Conservation (phyloP, 92 coral and sea anemone genomes). For the Epizoanthus illoricatus region DNA sequence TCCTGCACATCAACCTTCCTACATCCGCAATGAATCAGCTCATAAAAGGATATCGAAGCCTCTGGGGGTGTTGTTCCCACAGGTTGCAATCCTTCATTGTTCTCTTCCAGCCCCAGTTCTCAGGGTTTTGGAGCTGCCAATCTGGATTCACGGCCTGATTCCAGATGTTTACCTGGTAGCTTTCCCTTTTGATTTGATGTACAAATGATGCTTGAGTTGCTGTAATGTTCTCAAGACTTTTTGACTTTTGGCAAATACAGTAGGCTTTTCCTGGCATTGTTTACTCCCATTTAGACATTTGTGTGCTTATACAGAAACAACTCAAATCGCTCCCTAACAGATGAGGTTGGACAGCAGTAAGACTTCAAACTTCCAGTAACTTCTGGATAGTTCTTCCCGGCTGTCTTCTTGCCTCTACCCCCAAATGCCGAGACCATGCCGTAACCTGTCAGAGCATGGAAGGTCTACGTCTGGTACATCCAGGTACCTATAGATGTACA, state of each 20-base stretch:
- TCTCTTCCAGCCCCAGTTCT: no score
- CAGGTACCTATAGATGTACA: neutral
- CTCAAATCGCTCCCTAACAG: constrained; percentile 27
- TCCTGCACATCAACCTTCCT: no score
- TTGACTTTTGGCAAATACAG: constrained; percentile 2
- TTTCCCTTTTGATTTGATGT: constrained; percentile 32
- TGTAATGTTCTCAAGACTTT: constrained; percentile 30
- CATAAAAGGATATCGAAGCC: no score
- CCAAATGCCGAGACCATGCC: constrained; percentile 34
- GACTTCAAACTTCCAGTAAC: neutral
- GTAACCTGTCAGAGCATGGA: constrained; percentile 42
- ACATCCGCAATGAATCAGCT: no score
- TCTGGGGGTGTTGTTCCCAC: neutral
- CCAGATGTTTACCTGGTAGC: constrained; percentile 29
- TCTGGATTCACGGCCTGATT: no score
- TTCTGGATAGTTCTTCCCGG: constrained; percentile 33
- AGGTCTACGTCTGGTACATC: constrained; percentile 16
- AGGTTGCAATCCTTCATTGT: no score
- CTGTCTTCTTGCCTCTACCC: constrained; percentile 43
- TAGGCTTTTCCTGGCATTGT: constrained; percentile 21
- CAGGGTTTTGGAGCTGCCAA: no score
- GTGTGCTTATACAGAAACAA: constrained; percentile 27
- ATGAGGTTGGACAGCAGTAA: neutral
- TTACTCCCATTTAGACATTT: constrained; percentile 19
- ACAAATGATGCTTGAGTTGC: neutral